Conservation (phyloP, 2,797 vertebrate species). For the Sebastes alutus region DNA sequence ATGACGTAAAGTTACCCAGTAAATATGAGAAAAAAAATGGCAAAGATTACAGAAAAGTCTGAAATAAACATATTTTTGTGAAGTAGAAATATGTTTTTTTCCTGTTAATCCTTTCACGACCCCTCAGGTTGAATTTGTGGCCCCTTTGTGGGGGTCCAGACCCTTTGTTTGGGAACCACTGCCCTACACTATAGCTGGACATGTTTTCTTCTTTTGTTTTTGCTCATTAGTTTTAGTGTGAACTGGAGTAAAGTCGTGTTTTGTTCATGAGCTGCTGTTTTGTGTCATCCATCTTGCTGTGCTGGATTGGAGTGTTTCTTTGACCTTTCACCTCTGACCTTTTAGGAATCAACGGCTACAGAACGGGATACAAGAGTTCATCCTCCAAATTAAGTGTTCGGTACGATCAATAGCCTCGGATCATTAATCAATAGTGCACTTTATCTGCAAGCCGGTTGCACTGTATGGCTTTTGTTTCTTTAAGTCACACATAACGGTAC, state of each 20-base stretch:
- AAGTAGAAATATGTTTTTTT: background rate
- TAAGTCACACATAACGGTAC: background rate
- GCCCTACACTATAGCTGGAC: too few relatives aligned
- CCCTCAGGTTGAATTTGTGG: background rate
- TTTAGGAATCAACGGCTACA: background rate
- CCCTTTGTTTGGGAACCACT: background rate
- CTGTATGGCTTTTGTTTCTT: conserved; percentile 1
- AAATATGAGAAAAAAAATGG: background rate
- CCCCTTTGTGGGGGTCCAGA: too few relatives aligned
- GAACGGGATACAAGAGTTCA: conserved; percentile 19
- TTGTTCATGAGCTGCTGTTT: background rate
- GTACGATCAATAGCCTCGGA: conserved; percentile 25
- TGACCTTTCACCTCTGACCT: conserved; percentile 55
- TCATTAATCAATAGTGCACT: conserved; percentile 47
- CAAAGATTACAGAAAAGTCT: background rate
- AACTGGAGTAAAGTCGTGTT: background rate
- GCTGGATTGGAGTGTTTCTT: conserved; percentile 10
- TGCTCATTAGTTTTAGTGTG: background rate
- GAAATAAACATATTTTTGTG: background rate
- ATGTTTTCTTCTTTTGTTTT: background rate
- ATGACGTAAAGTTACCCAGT: background rate
- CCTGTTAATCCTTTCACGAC: background rate
- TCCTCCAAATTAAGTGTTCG: conserved; percentile 34
- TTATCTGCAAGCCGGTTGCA: background rate
- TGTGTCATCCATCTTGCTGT: conserved; percentile 4